Evolutionary conservation across 2,888 invertebrate species (phyloP).

Genomic region (Strigamia maritima): DNA sequence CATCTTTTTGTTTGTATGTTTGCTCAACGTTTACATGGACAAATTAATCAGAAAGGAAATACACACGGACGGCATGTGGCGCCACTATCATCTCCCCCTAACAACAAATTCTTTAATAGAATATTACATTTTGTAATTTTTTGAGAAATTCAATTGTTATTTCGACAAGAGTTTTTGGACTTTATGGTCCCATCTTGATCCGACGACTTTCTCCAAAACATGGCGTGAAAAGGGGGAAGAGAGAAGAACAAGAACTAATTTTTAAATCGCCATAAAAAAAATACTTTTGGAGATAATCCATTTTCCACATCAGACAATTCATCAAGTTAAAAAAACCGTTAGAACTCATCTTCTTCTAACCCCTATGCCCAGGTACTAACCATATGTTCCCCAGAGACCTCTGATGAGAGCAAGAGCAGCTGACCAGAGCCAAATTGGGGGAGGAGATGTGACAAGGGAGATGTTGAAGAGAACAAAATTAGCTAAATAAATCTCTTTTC

Average conservation of each 20-base stretch:
- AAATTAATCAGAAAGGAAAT: slow-evolving; percentile 20
- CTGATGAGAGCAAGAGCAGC: slow-evolving; percentile 31
- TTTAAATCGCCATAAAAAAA: not conserved
- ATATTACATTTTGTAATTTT: no score
- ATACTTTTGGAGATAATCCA: slow-evolving; percentile 2
- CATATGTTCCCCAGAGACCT: slow-evolving; percentile 34
- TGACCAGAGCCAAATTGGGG: slow-evolving; percentile 30
- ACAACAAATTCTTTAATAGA: no score
- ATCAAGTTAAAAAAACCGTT: slow-evolving; percentile 22
- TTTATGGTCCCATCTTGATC: no score
- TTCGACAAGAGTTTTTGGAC: no score
- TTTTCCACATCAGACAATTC: not conserved
- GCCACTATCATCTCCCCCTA: slow-evolving; percentile 25
- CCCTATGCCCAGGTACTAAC: slow-evolving; percentile 27
- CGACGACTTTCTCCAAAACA: no score
- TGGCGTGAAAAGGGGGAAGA: not conserved
- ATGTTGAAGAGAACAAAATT: slow-evolving; percentile 28
- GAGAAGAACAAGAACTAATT: not conserved
- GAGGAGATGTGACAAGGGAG: slow-evolving; percentile 31
- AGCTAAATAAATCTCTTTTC: slow-evolving; percentile 26
- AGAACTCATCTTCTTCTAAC: not conserved
- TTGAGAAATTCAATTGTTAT: no score
- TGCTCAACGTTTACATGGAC: not conserved
- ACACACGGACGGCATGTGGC: slow-evolving; percentile 12
- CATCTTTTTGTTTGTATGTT: slow-evolving; percentile 4